These are phyloP conservation scores for Tortrix viridana DNA, from an alignment of 2,888 invertebrate genomes.

Conservation along the genomic window DNA sequence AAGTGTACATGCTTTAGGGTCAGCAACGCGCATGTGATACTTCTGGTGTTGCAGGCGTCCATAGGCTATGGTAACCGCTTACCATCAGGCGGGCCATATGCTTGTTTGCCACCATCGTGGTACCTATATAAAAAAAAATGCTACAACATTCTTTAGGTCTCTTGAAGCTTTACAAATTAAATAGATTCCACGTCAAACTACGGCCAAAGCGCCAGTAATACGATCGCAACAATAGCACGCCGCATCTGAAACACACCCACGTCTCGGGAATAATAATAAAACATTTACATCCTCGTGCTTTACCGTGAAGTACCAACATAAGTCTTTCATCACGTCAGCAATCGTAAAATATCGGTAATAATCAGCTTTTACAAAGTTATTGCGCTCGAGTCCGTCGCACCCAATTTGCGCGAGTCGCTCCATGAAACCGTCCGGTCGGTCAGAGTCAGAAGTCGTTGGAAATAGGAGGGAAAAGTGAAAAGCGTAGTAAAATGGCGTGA, in stretches of 20 bases:
- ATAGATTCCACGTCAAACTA: no score
- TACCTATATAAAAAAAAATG: no score
- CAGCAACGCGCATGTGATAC: no score
- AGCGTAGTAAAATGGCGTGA: constrained; percentile 42
- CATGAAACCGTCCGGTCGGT: constrained; percentile 40
- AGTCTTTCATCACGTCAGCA: constrained; percentile 12
- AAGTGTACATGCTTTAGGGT: no score
- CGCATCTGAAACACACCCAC: not conserved
- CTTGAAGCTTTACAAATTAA: no score
- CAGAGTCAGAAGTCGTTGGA: constrained; percentile 30
- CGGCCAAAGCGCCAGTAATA: not conserved
- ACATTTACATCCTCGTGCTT: constrained; percentile 11
- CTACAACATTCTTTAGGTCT: no score
- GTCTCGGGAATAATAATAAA: constrained; percentile 1
- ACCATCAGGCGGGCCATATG: no score
- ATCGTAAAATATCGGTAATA: constrained; percentile 19
- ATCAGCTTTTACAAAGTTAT: constrained; percentile 24
- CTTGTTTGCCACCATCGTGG: no score
- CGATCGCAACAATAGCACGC: not conserved
- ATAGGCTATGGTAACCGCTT: no score
- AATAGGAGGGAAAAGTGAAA: constrained; percentile 41
- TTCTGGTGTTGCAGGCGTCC: no score
- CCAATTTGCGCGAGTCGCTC: constrained; percentile 46
- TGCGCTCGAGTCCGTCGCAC: constrained; percentile 41
- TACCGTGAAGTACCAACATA: constrained; percentile 2